phyloP scores from a whole-genome alignment of 1,140 invertebrate species.

The Drosophila sucinea region DNA sequence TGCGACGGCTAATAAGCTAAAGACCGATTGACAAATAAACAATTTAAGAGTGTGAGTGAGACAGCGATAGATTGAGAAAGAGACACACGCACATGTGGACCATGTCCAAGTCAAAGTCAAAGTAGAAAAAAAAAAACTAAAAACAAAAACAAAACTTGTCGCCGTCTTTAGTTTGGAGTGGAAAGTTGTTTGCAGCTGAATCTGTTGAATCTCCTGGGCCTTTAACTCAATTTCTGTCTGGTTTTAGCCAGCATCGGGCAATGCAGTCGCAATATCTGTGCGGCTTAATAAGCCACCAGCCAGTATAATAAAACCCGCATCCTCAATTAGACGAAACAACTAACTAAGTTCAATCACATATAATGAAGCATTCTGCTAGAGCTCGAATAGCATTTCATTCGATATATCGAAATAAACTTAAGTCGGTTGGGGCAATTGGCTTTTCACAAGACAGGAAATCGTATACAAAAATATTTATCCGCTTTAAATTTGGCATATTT shows the following conservation, averaged over 20 bases:
- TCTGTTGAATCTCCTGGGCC: conserved; percentile 68
- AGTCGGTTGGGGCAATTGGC: neutral
- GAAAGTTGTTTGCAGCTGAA: conserved; percentile 71
- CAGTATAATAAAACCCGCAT: conserved; percentile 41
- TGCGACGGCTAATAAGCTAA: conserved; percentile 54
- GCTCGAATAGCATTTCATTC: neutral
- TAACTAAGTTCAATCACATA: neutral
- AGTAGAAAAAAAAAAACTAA: conserved; percentile 15
- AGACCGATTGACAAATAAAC: conserved; percentile 77
- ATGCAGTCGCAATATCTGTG: conserved; percentile 16
- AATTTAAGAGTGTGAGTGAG: conserved; percentile 52
- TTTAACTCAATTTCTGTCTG: conserved; percentile 74
- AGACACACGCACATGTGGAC: conserved; percentile 64
- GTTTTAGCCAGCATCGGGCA: conserved; percentile 24
- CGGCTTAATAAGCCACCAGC: conserved; percentile 52
- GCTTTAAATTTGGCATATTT: neutral
- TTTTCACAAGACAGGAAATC: neutral
- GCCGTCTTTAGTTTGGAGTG: conserved; percentile 54
- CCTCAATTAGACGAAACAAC: conserved; percentile 41
- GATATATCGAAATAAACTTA: neutral
- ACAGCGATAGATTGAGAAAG: neutral
- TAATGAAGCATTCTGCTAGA: conserved; percentile 4
- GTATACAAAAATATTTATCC: neutral
- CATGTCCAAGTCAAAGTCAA: conserved; percentile 68
- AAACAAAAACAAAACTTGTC: conserved; percentile 43